A percentile compares a stretch with the other conserved stretches of the same genome.
Evolutionary conservation across 2,888 invertebrate genomes (phyloP).

Genomic region (Lasioglossum vierecki): DNA sequence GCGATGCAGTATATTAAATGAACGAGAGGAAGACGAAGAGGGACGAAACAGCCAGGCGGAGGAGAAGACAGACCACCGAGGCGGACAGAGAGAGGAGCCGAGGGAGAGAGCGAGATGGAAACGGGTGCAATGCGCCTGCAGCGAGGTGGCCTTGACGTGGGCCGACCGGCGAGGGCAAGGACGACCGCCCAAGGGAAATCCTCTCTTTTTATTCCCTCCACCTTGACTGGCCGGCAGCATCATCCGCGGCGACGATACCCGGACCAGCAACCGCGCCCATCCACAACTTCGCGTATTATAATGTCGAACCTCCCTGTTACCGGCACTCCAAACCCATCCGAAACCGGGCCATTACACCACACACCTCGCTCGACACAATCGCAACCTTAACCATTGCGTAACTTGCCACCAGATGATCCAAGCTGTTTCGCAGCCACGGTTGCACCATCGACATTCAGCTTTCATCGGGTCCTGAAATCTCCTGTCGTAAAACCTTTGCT

Average conservation of each 20-base stretch:
- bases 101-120: constrained; percentile 32
- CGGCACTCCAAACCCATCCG: constrained; percentile 12
- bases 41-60: constrained; percentile 8
- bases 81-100: neutral
- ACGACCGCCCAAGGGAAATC: constrained; percentile 80
- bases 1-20: constrained; percentile 71
- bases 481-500: neutral
- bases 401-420: constrained; percentile 11
- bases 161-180: constrained; percentile 82
- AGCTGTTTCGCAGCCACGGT: neutral
- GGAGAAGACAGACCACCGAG: neutral
- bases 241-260: constrained; percentile 61
- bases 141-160: constrained; percentile 82
- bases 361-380: constrained; percentile 21
- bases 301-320: constrained; percentile 58
- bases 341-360: constrained; percentile 23
- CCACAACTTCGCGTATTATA: constrained; percentile 56
- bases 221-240: constrained; percentile 61
- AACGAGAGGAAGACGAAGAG: constrained; percentile 43
- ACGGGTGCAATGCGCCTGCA: constrained; percentile 82
- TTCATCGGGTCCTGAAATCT: neutral
- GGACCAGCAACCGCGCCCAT: constrained; percentile 68
- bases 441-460: neutral
- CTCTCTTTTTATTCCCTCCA: constrained; percentile 73
- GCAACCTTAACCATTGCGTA: constrained; percentile 32